Evolutionary conservation across 2,888 invertebrate genomes (phyloP).

Genomic region (Malthinus flaveolus): DNA sequence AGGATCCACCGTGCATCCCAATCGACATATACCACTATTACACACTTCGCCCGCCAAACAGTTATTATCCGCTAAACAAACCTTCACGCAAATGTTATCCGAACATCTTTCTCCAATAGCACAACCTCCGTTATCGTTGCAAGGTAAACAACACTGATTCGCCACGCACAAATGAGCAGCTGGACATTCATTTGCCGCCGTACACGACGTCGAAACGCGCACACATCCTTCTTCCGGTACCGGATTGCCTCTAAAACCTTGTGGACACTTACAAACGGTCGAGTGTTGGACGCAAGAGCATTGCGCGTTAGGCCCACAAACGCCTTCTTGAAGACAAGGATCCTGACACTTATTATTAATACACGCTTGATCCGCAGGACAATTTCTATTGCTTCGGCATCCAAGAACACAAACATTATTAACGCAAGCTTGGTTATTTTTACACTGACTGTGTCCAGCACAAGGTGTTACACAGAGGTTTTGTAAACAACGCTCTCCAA

Average conservation of each 20-base stretch:
- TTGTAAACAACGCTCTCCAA: slow-evolving; percentile 76
- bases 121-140: slow-evolving; percentile 72
- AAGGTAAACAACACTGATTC: slow-evolving; percentile 77
- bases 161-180: slow-evolving; percentile 76
- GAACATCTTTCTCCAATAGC: slow-evolving; percentile 84
- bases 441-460: slow-evolving; percentile 79
- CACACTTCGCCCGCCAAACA: slow-evolving; percentile 90
- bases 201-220: slow-evolving; percentile 74
- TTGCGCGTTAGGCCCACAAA: slow-evolving; percentile 83
- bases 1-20: slow-evolving; percentile 79
- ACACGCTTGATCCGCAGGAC: slow-evolving; percentile 75
- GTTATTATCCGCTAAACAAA: slow-evolving; percentile 88
- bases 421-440: slow-evolving; percentile 77
- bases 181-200: slow-evolving; percentile 72
- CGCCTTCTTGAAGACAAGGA: slow-evolving; percentile 75
- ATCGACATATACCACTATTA: slow-evolving; percentile 75
- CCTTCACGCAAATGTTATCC: slow-evolving; percentile 77
- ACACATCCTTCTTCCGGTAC: slow-evolving; percentile 88
- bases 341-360: slow-evolving; percentile 82
- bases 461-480: slow-evolving; percentile 82
- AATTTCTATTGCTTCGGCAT: slow-evolving; percentile 83
- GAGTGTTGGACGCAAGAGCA: slow-evolving; percentile 76
- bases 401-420: slow-evolving; percentile 80
- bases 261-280: slow-evolving; percentile 78
- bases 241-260: slow-evolving; percentile 85